Conservation (phyloP, 2,113 vertebrate species). For the Osmerus eperlanus region DNA sequence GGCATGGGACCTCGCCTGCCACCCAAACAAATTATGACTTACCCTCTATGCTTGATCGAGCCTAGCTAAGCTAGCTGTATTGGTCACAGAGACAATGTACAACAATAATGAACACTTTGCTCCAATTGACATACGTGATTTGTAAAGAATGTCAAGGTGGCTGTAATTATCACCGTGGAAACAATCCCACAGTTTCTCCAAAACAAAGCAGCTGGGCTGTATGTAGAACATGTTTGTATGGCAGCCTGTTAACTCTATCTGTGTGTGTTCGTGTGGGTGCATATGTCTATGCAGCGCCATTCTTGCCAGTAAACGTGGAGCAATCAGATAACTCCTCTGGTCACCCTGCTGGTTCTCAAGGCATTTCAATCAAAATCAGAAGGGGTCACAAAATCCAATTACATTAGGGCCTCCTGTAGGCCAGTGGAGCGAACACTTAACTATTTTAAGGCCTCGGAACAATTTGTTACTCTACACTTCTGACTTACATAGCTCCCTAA, state of each 20-base stretch:
- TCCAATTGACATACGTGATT: no score
- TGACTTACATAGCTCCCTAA: neutral
- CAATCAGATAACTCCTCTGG: neutral
- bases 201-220: no score
- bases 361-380: slow-evolving; percentile 15
- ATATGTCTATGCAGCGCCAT: neutral
- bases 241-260: no score
- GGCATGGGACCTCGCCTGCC: slow-evolving; percentile 13
- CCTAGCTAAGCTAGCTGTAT: neutral
- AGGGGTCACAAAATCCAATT: slow-evolving; percentile 39
- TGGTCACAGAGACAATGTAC: neutral
- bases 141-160: no score
- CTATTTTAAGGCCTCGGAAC: slow-evolving; percentile 10
- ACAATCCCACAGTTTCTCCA: no score
- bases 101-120: neutral
- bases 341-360: neutral
- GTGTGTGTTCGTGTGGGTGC: no score
- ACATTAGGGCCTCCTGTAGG: slow-evolving; percentile 22
- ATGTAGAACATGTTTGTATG: no score
- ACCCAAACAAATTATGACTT: neutral
- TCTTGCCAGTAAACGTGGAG: neutral
- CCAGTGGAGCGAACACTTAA: slow-evolving; percentile 16
- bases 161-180: no score
- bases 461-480: slow-evolving; percentile 21
- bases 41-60: neutral